These are phyloP conservation scores for Agelastica alni DNA, from an alignment of 2,888 invertebrate species.

Conservation along the genomic window DNA sequence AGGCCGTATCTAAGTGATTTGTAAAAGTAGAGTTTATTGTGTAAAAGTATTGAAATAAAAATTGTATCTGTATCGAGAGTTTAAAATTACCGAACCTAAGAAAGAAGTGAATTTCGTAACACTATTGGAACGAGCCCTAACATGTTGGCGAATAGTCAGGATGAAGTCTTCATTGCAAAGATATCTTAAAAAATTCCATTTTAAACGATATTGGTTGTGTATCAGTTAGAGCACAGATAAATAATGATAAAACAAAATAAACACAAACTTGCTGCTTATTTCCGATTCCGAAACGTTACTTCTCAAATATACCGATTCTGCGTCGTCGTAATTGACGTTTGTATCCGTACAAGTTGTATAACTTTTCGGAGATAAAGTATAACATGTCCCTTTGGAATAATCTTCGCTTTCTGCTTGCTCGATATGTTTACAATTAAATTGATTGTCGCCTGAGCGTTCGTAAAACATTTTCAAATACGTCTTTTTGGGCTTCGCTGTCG, in stretches of 20 bases:
- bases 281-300: slow-evolving; percentile 18
- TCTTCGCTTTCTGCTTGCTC: neutral
- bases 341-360: slow-evolving; percentile 21
- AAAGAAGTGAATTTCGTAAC: too few species aligned
- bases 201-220: too few species aligned
- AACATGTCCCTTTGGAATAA: slow-evolving; percentile 9
- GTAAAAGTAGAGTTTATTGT: too few species aligned
- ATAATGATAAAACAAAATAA: slow-evolving; percentile 1
- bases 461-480: slow-evolving; percentile 33
- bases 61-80: too few species aligned
- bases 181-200: too few species aligned
- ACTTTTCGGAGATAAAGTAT: slow-evolving; percentile 21
- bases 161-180: too few species aligned
- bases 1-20: too few species aligned
- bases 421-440: neutral
- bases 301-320: slow-evolving; percentile 12
- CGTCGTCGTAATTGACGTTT: neutral
- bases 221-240: too few species aligned
- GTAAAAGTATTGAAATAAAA: too few species aligned
- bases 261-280: slow-evolving; percentile 1
- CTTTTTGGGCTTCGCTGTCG: slow-evolving; percentile 8
- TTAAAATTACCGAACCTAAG: too few species aligned
- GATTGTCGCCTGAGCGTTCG: slow-evolving; percentile 8
- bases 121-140: too few species aligned
- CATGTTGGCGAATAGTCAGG: too few species aligned